A percentile compares a stretch with the other conserved stretches of the same genome.
phyloP scores from a whole-genome alignment of 2,888 invertebrate genomes.

The Dasypogon diadema region DNA sequence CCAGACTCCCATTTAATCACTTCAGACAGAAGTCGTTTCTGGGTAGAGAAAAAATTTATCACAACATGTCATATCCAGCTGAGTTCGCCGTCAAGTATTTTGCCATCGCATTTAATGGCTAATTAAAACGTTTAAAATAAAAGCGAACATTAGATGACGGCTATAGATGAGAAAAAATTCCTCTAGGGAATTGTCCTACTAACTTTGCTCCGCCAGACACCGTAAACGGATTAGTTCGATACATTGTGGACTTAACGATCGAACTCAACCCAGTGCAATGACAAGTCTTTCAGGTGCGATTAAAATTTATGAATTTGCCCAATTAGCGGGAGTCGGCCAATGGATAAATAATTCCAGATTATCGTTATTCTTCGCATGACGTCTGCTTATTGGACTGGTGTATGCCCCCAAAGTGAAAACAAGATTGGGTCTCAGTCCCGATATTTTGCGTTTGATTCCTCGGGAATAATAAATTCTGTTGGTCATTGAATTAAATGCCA shows the following conservation, averaged over 20 bases:
- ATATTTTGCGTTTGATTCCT: neutral
- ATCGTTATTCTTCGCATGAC: neutral
- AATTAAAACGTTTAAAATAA: conserved; percentile 3
- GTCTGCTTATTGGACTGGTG: neutral
- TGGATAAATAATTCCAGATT: conserved; percentile 2
- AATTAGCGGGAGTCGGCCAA: neutral
- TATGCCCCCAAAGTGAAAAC: neutral
- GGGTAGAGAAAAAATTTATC: neutral
- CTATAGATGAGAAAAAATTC: neutral
- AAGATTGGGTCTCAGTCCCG: neutral
- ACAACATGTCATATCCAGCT: conserved; percentile 5
- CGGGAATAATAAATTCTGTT: neutral
- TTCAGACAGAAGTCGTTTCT: neutral
- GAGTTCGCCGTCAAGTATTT: neutral
- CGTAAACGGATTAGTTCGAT: neutral
- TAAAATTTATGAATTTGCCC: conserved; percentile 15
- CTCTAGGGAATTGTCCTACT: neutral
- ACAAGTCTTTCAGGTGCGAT: neutral
- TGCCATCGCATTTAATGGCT: conserved; percentile 10
- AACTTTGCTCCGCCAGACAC: neutral
- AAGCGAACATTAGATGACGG: conserved; percentile 4
- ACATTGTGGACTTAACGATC: neutral
- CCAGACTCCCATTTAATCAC: neutral
- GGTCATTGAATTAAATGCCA: neutral
- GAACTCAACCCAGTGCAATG: neutral